These are phyloP conservation scores for Chymomyza procnemis DNA, from an alignment of 2,888 invertebrate genomes.

Conservation along the genomic window DNA sequence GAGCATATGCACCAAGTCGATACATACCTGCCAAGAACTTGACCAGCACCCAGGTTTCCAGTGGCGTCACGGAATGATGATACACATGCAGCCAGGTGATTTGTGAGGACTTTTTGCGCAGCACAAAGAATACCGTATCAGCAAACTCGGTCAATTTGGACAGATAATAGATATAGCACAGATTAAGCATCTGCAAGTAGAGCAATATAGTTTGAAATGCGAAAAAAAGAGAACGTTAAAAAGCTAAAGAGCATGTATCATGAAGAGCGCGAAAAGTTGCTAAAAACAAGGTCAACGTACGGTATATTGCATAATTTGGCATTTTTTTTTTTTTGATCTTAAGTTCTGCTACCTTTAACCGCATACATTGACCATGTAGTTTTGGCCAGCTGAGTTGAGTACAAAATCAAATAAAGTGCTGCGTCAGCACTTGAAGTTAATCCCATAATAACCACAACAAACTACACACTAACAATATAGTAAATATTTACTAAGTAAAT, in stretches of 20 bases:
- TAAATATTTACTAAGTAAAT: background rate
- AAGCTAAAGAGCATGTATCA: background rate
- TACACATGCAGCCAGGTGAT: slow-evolving; percentile 94
- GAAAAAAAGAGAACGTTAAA: background rate
- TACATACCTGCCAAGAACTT: slow-evolving; percentile 87
- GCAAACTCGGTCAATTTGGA: slow-evolving; percentile 94
- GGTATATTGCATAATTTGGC: background rate
- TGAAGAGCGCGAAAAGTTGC: background rate
- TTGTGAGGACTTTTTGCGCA: slow-evolving; percentile 93
- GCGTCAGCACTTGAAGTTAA: background rate
- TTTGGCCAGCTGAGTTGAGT: background rate
- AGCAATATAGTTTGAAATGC: background rate
- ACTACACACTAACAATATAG: background rate
- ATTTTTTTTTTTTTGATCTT: background rate
- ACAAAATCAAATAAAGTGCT: background rate
- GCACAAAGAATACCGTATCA: slow-evolving; percentile 95
- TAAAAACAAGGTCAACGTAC: background rate
- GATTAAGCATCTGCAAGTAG: slow-evolving; percentile 76
- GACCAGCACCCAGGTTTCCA: slow-evolving; percentile 94
- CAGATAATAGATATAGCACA: slow-evolving; percentile 91
- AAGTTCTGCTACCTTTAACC: background rate
- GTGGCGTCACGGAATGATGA: slow-evolving; percentile 95
- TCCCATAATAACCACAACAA: background rate
- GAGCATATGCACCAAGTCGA: background rate
- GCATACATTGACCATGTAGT: background rate